A percentile compares a stretch with the other conserved stretches of the same genome.
Conservation (phyloP, 2,888 invertebrate genomes). For the Cerceris rybyensis region DNA sequence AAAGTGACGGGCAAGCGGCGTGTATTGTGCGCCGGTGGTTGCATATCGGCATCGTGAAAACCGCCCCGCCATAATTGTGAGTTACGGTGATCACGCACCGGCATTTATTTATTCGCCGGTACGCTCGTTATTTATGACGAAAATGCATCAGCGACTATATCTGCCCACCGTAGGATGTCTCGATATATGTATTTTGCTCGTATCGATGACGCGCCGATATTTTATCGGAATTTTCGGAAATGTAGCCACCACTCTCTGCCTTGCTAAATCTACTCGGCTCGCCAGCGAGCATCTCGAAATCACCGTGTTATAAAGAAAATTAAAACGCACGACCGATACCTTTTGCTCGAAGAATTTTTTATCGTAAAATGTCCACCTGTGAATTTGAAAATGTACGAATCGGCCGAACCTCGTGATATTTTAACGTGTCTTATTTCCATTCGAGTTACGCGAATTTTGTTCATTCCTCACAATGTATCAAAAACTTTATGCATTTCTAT, state of each 20-base stretch:
- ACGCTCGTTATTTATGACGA: slow-evolving; percentile 72
- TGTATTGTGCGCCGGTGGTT: slow-evolving; percentile 49
- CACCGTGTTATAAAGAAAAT: slow-evolving; percentile 9
- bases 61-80: slow-evolving; percentile 75
- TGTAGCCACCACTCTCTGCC: background rate
- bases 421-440: too few species aligned
- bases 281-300: background rate
- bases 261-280: background rate
- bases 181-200: slow-evolving; percentile 41
- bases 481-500: background rate
- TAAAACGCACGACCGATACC: slow-evolving; percentile 1
- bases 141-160: slow-evolving; percentile 71
- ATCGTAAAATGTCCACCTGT: too few species aligned
- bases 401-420: too few species aligned
- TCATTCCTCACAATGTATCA: too few species aligned
- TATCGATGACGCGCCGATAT: slow-evolving; percentile 71
- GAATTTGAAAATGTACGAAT: too few species aligned
- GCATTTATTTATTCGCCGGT: slow-evolving; percentile 71
- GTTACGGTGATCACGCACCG: slow-evolving; percentile 73
- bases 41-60: slow-evolving; percentile 62
- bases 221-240: slow-evolving; percentile 67
- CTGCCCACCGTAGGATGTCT: slow-evolving; percentile 29
- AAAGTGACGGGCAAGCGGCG: slow-evolving; percentile 77
- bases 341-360: background rate
- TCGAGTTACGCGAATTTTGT: too few species aligned